Percentiles rank a stretch among this genome's conserved stretches.
These are phyloP conservation scores for Opisthocomus hoazin DNA, from an alignment of 2,113 vertebrate species.

Conservation along the genomic window DNA sequence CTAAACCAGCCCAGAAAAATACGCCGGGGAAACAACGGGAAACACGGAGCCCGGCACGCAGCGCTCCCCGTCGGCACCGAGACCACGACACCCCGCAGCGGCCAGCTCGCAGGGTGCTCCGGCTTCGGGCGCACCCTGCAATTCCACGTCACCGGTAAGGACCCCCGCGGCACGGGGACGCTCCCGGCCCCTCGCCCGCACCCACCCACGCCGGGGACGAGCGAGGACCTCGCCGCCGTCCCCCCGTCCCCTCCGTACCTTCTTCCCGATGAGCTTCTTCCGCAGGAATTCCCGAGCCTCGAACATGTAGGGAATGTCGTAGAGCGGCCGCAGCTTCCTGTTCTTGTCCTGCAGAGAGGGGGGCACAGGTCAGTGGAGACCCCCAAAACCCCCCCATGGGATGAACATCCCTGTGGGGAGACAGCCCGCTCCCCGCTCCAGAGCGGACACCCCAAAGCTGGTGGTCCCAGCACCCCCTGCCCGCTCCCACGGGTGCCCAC, in stretches of 20 bases:
- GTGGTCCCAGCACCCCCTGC: accelerated
- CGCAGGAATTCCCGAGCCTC: slow-evolving; percentile 96
- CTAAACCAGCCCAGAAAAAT: not conserved
- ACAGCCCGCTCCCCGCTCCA: not conserved
- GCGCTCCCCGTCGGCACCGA: not conserved
- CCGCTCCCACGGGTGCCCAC: not conserved
- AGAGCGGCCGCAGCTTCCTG: slow-evolving; percentile 94
- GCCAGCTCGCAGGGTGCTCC: not conserved
- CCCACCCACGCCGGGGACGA: accelerated
- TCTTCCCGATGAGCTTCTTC: slow-evolving; percentile 98
- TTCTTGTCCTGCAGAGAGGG: slow-evolving; percentile 84
- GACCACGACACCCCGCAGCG: accelerated
- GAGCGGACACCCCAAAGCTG: not conserved
- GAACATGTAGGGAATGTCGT: slow-evolving; percentile 99
- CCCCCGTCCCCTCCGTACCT: slow-evolving; percentile 69
- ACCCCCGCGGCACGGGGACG: accelerated
- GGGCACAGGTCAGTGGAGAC: not conserved
- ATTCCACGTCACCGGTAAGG: not conserved
- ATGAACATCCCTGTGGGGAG: accelerated
- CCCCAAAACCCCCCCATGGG: not conserved
- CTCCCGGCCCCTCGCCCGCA: not conserved
- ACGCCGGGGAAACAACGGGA: not conserved
- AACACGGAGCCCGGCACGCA: accelerated
- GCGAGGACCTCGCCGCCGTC: accelerated
- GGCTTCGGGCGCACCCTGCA: accelerated